These are phyloP conservation scores for Dinothrombium tinctorium DNA, from an alignment of 1,140 invertebrate species.

Conservation along the genomic window DNA sequence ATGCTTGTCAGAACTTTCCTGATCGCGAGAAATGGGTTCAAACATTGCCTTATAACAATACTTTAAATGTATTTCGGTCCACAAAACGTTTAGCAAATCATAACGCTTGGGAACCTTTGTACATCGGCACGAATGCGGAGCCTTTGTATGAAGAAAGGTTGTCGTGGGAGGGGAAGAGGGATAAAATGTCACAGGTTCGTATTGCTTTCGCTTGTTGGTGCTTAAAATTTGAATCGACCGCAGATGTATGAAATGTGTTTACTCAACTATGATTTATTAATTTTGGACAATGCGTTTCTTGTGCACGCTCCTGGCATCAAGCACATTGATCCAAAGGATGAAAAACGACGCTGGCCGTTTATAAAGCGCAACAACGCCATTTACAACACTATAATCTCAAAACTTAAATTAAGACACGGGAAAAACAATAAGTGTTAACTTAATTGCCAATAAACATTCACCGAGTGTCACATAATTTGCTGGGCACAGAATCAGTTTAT, in stretches of 20 bases:
- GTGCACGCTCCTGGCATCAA: constrained; percentile 47
- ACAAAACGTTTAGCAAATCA: constrained; percentile 52
- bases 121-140: constrained; percentile 49
- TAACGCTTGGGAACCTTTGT: constrained; percentile 56
- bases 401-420: constrained; percentile 17
- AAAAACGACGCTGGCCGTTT: constrained; percentile 25
- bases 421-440: no score
- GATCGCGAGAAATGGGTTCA: constrained; percentile 23
- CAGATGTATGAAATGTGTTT: constrained; percentile 59
- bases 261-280: constrained; percentile 42
- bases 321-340: constrained; percentile 19
- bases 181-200: constrained; percentile 79
- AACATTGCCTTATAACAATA: constrained; percentile 24
- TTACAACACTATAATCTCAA: constrained; percentile 32
- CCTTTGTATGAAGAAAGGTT: constrained; percentile 52
- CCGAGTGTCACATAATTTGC: no score
- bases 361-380: constrained; percentile 32
- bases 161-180: constrained; percentile 54
- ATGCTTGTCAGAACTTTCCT: constrained; percentile 65
- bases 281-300: constrained; percentile 50
- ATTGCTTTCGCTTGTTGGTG: no score
- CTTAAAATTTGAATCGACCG: no score
- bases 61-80: constrained; percentile 52
- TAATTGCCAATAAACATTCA: no score
- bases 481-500: no score